Evolutionary conservation across 2,888 invertebrate genomes (phyloP), one percentile per base, ranked within the genome.

Genomic region (Meghimatium bilineatum): DNA sequence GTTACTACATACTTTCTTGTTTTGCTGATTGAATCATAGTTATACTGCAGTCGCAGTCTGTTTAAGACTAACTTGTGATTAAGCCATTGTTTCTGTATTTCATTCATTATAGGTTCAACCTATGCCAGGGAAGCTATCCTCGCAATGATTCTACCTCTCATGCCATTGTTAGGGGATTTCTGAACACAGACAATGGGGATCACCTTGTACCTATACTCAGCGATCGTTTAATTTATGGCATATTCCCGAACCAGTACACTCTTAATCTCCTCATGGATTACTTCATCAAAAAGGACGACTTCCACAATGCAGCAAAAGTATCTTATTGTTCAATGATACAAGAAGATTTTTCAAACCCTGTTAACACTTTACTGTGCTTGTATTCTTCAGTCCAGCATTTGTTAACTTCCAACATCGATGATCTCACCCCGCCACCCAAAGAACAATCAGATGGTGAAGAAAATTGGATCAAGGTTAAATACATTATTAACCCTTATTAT

Each of bases 301-400:
- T 94, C 92, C 87, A 92, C 94, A 94, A 93, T 85, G 98, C 98
- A 29, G 96, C 97, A 0, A 95, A 96, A 93, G 94, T 97, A 29
- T 97, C 97, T 0, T 95, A 95, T 82, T 94, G 97, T 84, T 94
- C 97, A 85, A 97, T 98, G 97, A 94, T 98, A 49, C 97, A 98
- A 93, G 98, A 98, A 94, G 97, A 98, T 90, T 95, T 95, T 89
- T 95, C 95, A 23, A 95, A 97, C 94, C 95, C 95, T 5, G 95
- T 97, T 34, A 95, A 96, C 6, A 95, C 95, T 87, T 93, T 95
- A 56, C 94, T 98, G 74, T 95, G 96, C 56, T 93, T 97, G 67
- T 96, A 96, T 93, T 95, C 97, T 49, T 96, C 97, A 92, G 95
- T 96, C 88, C 96, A 95, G 90, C 96, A 96, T 92, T 93, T 88